Percentiles rank a stretch among this genome's conserved stretches.
These are phyloP conservation scores for Eriosoma lanigerum DNA, from an alignment of 1,140 invertebrate species.

Conservation along the genomic window DNA sequence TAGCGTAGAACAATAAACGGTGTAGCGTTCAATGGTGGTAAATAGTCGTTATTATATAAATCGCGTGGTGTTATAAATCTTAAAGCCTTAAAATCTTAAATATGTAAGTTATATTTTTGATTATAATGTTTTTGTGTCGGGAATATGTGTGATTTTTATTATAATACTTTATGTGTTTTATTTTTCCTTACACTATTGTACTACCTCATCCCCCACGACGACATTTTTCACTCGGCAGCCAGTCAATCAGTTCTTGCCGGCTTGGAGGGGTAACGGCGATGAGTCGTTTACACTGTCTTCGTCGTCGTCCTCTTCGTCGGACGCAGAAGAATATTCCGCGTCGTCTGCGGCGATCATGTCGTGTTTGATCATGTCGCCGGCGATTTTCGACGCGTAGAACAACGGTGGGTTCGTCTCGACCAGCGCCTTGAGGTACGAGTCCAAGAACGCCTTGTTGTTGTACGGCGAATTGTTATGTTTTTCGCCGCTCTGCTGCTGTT, in stretches of 20 bases:
- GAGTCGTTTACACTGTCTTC: background rate
- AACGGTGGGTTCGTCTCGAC: conserved; percentile 35
- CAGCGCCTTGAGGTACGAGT: conserved; percentile 41
- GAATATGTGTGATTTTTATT: no score
- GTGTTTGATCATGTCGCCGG: conserved; percentile 32
- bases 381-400: conserved; percentile 39
- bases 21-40: no score
- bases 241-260: conserved; percentile 24
- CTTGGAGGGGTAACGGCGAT: conserved; percentile 14
- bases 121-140: background rate
- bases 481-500: background rate
- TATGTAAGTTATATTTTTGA: no score
- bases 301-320: conserved; percentile 32
- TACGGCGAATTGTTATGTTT: background rate
- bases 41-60: no score
- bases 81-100: no score
- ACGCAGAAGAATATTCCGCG: conserved; percentile 40
- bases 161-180: no score
- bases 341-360: conserved; percentile 30
- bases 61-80: no score
- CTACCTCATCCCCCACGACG: no score
- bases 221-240: no score
- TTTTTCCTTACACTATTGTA: no score
- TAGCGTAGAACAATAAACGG: no score
- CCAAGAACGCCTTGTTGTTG: conserved; percentile 38